Evolutionary conservation across 35 echinoderm and acorn worm species (phyloP), one percentile per base, ranked within the genome.

Genomic region (Apostichopus californicus): DNA sequence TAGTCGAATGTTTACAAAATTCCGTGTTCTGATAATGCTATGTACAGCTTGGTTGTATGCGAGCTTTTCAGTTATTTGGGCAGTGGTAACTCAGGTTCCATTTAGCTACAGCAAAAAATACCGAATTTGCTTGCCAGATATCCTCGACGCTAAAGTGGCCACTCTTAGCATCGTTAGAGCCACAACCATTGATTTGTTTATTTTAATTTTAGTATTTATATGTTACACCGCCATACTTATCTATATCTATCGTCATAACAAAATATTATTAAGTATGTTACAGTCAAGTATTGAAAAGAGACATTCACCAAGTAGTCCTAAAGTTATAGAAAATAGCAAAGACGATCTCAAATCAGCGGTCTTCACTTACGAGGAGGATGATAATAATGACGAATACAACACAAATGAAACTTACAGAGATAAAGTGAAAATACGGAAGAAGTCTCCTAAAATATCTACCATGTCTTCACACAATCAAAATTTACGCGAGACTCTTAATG

Each of bases 231-330:
- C 55, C 52, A 91, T 91, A 17, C 18, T 91, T 25, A 24, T 91
- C 56, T 91, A 78, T n/a, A 79, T 91, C 17, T 79, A 79, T 59
- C 89, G 77, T n/a, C 89, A 91, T 79, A 61, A 91, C 89, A 89
- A 89, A 17, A 72, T 54, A 72, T 20, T 89, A 6, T 1, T 89
- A 17, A 24, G 60, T 9, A 89, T 89, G 86, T 73, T 72, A 6
- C 71, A 89, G 8, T 14, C 26, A 21, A 89, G 86, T n/a, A 88
- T 75, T 75, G 71, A 18, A 75, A 75, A 20, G 21, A 14, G 71
- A 22, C 71, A 75, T 75, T 75, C 71, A 18, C 17, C 71, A 7
- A 75, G 21, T 20, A 22, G 4, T 20, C 71, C 2, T 18, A 8
- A 61, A 9, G 12, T 61, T 61, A 61, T 8, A 61, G 86, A 72